Base-by-base conservation (phyloP, 2,113 vertebrate genomes). In the Megaptera novaeangliae region DNA sequence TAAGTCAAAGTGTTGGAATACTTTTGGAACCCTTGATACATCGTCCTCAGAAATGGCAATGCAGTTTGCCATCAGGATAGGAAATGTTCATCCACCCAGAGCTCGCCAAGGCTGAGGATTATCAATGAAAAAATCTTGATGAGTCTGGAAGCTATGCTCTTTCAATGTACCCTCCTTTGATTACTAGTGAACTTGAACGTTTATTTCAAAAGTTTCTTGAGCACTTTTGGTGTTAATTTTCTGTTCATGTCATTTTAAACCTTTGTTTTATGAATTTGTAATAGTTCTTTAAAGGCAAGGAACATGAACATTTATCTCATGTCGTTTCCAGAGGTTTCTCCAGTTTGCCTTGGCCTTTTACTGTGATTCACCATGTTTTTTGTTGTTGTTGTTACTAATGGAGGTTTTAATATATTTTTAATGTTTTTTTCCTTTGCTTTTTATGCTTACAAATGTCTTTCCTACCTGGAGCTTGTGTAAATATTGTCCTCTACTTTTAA, bases 301-400 rank as follows among this genome's bases (percentile, higher is more conserved):
- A 18, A 36, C 21, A 0, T 1, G 0, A 39, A 23, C 29, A 41
- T 78, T 12, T 9, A 4, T 46, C 44, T 52, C 15, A 1, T 2
- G 3, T 27, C 1, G 2, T n/a, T 39, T 77, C 49, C 18, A 27
- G 0, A 0, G 1, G 1, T 39, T 68, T 39, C 39, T 3, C 5
- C 5, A 34, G 21, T 5, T 64, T 8, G 10, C 72, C n/a, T 13
- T 46, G 29, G 10, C 64, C 23, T 44, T n/a, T 68, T 0, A 18
- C 41, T 66, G 31, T 29, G 77, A 36, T 14, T 85, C 55, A 29
- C 25, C n/a, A 8, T 29, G 36, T n/a, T 71, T 27, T 34, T 34
- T 11, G 7, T 20, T 52, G 52, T 52, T 52, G 52, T n/a, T 78
- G 20, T 39, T 6, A 9, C 6, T 27, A 49, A 66, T 9, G 55